These are phyloP conservation scores for Stercorarius parasiticus DNA, from an alignment of 2,113 vertebrate species.

Conservation along the genomic window DNA sequence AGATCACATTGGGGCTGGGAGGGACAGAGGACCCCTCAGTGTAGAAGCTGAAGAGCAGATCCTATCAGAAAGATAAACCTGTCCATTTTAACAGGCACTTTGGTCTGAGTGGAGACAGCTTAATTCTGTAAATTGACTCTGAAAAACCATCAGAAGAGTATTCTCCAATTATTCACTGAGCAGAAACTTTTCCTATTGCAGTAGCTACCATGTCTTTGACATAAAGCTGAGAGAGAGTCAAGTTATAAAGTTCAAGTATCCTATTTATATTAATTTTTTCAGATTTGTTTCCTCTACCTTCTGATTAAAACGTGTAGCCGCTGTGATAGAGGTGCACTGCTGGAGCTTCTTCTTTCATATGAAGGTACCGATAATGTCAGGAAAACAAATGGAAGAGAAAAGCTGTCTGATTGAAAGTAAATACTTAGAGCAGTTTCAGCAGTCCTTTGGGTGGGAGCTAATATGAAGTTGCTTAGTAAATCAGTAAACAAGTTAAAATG, in stretches of 20 bases:
- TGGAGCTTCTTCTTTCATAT: conserved; percentile 45
- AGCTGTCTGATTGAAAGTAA: conserved; percentile 71
- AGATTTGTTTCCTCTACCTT: conserved; percentile 27
- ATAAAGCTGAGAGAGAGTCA: not conserved
- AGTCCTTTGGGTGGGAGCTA: conserved; percentile 65
- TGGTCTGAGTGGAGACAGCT: not conserved
- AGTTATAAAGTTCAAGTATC: conserved; percentile 41
- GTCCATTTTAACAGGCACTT: not conserved
- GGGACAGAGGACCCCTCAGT: not conserved
- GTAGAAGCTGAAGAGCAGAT: not conserved
- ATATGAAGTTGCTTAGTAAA: conserved; percentile 72
- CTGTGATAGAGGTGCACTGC: conserved; percentile 44
- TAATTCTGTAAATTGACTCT: not conserved
- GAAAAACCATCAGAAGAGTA: not conserved
- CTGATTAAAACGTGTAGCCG: conserved; percentile 56
- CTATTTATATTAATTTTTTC: conserved; percentile 55
- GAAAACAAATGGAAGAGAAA: conserved; percentile 71
- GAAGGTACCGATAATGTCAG: conserved; percentile 63
- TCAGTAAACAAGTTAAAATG: conserved; percentile 72
- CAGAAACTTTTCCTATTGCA: not conserved
- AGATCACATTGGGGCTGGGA: not conserved
- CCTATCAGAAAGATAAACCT: not conserved
- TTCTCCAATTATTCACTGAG: not conserved
- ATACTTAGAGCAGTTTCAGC: conserved; percentile 60
- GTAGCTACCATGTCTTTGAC: not conserved